Base-by-base conservation (phyloP, 1,140 invertebrate species). In the Ceratosolen fusciceps region DNA sequence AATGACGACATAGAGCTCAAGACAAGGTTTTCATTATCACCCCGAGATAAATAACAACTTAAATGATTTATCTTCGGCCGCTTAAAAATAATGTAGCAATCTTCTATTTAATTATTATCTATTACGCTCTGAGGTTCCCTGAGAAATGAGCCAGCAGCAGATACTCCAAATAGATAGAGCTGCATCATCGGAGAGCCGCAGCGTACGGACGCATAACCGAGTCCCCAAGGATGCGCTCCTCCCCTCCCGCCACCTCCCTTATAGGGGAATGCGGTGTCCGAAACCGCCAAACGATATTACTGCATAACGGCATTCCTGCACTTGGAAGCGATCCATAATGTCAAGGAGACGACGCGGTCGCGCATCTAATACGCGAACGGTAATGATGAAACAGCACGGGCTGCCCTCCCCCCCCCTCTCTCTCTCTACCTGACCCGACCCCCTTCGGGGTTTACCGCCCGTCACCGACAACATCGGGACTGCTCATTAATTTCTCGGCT, bases 321-420 rank as follows among this genome's bases (percentile, higher is more conserved):
- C 68, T 78, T 78, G 76, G 76, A 78, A 71, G 8, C 76, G 68
- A 72, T 78, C 76, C 76, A 78, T 78, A 78, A 78, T 78, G 68
- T 72, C 76, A 78, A 78, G 76, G 76, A 78, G 72, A 52, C 49
- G 19, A 52, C 10, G 49, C 19, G 10, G 9, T 52, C 49, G 49
- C 49, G 19, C 4, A 16, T 8, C 12, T 52, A n/a, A n/a, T 52
- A 8, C 10, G 19, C 49, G 21, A 21, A 52, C 21, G 14, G 49
- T 19, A 52, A 16, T 52, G 21, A 21, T 8, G 19, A 52, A 52
- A 52, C n/a, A n/a, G n/a, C n/a, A n/a, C n/a, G n/a, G n/a, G n/a
- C n/a, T n/a, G n/a, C n/a, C n/a, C n/a, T n/a, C n/a, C n/a, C n/a
- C n/a, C n/a, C n/a, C n/a, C n/a, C n/a, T n/a, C n/a, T n/a, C n/a